These are phyloP conservation scores for Elephas maximus DNA, from an alignment of 2,113 vertebrate species.

Conservation along the genomic window DNA sequence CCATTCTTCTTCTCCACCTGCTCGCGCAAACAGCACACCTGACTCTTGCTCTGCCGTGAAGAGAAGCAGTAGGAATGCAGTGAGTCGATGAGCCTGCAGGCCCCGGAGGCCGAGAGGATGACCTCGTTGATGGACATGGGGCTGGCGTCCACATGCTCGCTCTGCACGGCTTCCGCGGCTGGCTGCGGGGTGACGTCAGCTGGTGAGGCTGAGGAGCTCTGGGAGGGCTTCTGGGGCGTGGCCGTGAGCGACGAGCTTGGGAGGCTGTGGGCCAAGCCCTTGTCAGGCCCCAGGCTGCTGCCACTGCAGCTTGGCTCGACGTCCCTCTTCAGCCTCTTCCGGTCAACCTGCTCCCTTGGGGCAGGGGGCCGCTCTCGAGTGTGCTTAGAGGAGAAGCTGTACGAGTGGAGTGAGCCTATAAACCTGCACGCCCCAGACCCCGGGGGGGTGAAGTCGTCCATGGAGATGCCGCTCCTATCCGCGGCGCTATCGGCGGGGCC, in stretches of 20 bases:
- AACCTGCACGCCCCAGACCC: constrained; percentile 90
- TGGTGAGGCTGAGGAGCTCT: constrained; percentile 86
- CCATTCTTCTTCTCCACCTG: constrained; percentile 89
- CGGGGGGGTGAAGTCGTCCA: constrained; percentile 87
- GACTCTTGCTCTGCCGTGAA: constrained; percentile 88
- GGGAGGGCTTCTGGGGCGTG: constrained; percentile 88
- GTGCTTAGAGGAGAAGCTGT: constrained; percentile 91
- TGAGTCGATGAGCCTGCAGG: constrained; percentile 90
- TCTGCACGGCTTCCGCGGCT: constrained; percentile 85
- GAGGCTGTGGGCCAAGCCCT: constrained; percentile 70
- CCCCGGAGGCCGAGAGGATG: constrained; percentile 89
- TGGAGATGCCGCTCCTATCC: constrained; percentile 84
- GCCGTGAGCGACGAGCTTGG: constrained; percentile 85
- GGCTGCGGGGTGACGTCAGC: constrained; percentile 88
- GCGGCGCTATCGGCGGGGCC: constrained; percentile 24
- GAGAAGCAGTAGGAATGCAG: constrained; percentile 92
- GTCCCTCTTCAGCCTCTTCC: constrained; percentile 88
- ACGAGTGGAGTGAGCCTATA: constrained; percentile 92
- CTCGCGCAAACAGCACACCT: constrained; percentile 89
- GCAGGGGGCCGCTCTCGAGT: constrained; percentile 85
- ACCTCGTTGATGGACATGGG: constrained; percentile 92
- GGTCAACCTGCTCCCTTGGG: constrained; percentile 88
- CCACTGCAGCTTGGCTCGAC: constrained; percentile 85
- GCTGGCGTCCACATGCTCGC: constrained; percentile 87
- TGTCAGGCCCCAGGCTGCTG: constrained; percentile 73